Percentiles rank a stretch among this genome's conserved stretches.
phyloP scores from a whole-genome alignment of 2,113 vertebrate genomes.

The Mormyrus lacerda region DNA sequence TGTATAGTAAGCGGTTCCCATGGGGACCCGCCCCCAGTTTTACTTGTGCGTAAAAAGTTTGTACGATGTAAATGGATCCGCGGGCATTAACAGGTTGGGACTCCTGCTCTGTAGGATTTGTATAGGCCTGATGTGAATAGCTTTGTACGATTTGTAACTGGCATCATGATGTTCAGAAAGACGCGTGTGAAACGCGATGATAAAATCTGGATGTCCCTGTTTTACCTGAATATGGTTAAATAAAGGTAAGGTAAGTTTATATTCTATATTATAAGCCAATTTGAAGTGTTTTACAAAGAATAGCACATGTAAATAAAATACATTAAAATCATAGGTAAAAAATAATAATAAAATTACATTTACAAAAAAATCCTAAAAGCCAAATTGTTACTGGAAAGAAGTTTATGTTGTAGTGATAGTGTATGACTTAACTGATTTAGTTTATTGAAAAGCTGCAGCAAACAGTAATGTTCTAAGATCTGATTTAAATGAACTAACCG shows the following conservation, averaged over 20 bases:
- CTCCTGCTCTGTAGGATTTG: not conserved
- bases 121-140: not conserved
- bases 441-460: too few species aligned
- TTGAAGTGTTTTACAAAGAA: too few species aligned
- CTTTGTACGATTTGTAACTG: not conserved
- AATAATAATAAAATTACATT: too few species aligned
- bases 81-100: not conserved
- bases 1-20: not conserved
- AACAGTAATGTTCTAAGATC: too few species aligned
- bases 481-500: too few species aligned
- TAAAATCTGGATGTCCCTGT: not conserved
- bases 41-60: not conserved
- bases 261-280: too few species aligned
- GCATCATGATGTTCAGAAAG: not conserved
- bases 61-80: not conserved
- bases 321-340: too few species aligned
- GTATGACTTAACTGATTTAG: too few species aligned
- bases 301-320: too few species aligned
- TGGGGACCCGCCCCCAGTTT: not conserved
- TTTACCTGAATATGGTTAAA: not conserved
- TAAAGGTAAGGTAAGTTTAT: not conserved
- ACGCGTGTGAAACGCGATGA: not conserved
- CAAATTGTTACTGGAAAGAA: too few species aligned
- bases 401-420: too few species aligned
- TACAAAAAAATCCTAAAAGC: too few species aligned